Evolutionary conservation across 2,113 vertebrate genomes (phyloP).

Genomic region (Carollia perspicillata): DNA sequence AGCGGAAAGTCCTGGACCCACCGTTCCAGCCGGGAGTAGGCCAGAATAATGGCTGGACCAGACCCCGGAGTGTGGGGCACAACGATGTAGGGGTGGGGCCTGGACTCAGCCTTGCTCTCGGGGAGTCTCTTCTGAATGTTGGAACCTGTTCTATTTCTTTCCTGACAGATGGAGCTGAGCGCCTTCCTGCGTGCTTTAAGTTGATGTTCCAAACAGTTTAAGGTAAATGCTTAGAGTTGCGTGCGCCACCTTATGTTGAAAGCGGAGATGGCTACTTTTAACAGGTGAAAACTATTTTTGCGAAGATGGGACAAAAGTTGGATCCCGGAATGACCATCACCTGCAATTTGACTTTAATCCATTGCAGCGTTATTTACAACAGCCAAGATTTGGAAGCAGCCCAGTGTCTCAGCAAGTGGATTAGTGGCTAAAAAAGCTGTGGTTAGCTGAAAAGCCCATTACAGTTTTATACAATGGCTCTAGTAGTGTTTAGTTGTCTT

Average conservation of each 20-base stretch:
- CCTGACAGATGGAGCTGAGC: fast-evolving
- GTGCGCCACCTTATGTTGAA: background rate
- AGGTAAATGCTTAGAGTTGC: background rate
- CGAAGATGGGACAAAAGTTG: background rate
- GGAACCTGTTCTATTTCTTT: too few species aligned
- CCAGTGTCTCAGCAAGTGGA: background rate
- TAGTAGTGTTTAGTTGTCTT: too few species aligned
- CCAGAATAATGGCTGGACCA: fast-evolving
- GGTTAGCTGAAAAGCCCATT: too few species aligned
- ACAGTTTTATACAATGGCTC: too few species aligned
- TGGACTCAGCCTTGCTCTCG: too few species aligned
- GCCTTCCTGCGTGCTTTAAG: background rate
- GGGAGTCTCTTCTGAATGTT: background rate
- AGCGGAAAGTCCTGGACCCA: background rate
- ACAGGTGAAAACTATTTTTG: background rate
- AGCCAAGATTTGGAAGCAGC: background rate
- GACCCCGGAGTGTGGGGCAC: fast-evolving
- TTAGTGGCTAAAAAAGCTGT: background rate
- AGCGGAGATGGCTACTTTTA: background rate
- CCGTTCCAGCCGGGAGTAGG: fast-evolving
- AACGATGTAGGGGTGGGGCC: background rate
- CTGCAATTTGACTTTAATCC: background rate
- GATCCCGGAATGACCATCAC: background rate
- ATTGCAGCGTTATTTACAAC: background rate
- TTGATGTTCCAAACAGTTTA: too few species aligned